phyloP scores from a whole-genome alignment of 2,888 invertebrate species.

The Escarpia spicata region DNA sequence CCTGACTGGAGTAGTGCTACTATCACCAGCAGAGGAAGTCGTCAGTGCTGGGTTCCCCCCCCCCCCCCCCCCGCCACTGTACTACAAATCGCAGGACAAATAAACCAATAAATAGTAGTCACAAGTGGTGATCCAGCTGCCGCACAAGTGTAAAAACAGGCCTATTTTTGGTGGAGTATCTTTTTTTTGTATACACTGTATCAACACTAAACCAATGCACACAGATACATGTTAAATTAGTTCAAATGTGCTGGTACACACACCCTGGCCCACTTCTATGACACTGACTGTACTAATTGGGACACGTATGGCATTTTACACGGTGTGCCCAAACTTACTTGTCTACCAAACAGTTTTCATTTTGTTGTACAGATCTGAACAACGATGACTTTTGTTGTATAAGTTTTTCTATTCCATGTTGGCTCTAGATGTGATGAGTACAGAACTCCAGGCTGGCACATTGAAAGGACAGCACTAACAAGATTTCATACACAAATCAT shows the following conservation, averaged over 20 bases:
- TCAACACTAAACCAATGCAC: no score
- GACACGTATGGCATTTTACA: no score
- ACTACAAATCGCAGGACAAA: background rate
- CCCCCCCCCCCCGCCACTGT: background rate
- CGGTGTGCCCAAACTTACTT: no score
- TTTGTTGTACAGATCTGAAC: background rate
- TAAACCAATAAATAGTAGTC: background rate
- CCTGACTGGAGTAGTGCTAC: background rate
- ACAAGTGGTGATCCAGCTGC: background rate
- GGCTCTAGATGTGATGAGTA: background rate
- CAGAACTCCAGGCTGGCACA: background rate
- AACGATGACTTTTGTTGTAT: background rate
- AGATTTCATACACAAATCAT: no score
- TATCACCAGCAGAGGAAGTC: background rate
- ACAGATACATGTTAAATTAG: no score
- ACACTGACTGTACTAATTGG: no score
- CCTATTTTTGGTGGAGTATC: background rate
- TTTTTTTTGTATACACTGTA: no score
- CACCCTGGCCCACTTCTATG: no score
- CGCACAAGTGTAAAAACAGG: background rate
- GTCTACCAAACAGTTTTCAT: background rate
- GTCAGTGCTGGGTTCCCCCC: background rate
- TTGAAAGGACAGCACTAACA: background rate
- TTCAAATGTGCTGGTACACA: no score
- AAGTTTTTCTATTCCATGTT: background rate